phyloP scores from a whole-genome alignment of 2,797 vertebrate genomes.

The Peromyscus melanophrys region DNA sequence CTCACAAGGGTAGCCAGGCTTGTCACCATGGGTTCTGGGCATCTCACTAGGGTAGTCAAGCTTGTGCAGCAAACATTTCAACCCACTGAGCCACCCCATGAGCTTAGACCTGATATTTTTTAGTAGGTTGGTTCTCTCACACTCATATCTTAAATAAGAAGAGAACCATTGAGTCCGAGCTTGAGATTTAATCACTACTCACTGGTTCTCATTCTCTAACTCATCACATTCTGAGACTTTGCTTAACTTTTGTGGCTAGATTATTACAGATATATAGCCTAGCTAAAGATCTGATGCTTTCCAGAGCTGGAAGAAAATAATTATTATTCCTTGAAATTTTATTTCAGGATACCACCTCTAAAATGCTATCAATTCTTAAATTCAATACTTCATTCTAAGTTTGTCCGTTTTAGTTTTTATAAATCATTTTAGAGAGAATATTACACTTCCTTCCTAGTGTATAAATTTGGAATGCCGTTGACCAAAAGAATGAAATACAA shows the following conservation, averaged over 20 bases:
- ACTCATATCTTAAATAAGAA: neutral
- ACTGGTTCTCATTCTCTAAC: neutral
- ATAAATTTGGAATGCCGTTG: constrained; percentile 36
- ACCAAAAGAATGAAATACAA: constrained; percentile 64
- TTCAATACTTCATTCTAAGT: constrained; percentile 18
- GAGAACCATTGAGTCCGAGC: neutral
- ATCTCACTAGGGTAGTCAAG: neutral
- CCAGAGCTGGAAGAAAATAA: constrained; percentile 28
- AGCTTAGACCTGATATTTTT: neutral
- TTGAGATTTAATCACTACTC: constrained; percentile 29
- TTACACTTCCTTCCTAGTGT: neutral
- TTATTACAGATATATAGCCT: neutral
- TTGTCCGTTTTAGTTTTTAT: constrained; percentile 48
- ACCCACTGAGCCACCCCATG: neutral
- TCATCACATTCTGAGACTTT: constrained; percentile 36
- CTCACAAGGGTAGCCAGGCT: neutral
- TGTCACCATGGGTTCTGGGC: neutral
- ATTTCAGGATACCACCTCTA: constrained; percentile 29
- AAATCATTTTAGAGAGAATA: constrained; percentile 49
- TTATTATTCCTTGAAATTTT: constrained; percentile 49
- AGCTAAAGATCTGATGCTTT: constrained; percentile 30
- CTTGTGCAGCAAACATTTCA: neutral
- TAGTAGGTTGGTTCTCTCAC: neutral
- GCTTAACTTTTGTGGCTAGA: neutral
- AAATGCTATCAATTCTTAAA: constrained; percentile 21